Evolutionary conservation across 2,888 invertebrate genomes (phyloP), one percentile per base, ranked within the genome.

Genomic region (Ferdinandea cuprea): DNA sequence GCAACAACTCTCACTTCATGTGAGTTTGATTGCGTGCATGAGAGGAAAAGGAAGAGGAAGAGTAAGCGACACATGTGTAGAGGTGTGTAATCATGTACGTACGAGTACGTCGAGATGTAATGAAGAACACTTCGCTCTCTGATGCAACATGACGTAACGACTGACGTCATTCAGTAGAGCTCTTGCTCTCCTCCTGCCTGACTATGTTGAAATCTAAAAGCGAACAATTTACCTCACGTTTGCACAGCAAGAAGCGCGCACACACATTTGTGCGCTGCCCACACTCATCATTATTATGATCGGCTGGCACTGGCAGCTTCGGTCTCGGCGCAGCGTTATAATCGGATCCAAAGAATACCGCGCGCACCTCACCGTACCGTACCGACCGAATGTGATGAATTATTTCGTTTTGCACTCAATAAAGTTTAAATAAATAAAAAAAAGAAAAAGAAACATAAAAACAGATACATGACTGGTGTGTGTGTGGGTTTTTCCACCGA

Each of bases 361-460:
- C n/a, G n/a, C n/a, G n/a, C n/a, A n/a, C n/a, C n/a, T n/a, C n/a
- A n/a, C n/a, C n/a, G n/a, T n/a, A n/a, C n/a, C n/a, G n/a, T n/a
- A n/a, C n/a, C 6, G 6, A 19, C 35, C 48, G 25, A 48, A 35
- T 19, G 59, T 61, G 77, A 77, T 77, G 61, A 77, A 77, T 71
- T 77, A 71, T 77, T 61, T 71, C 40, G 21, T 71, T 77, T 77
- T 77, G 61, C 69, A 77, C 69, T 77, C 69, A 69, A 69, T 69
- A 77, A 77, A 69, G 25, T 46, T 69, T 44, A 76, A 46, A 61
- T 13, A 48, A 73, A 54, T 48, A 15, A 35, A 35, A 37, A 35
- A 44, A 44, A 40, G 65, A 72, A 40, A 59, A 28, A 52, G 15
- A 28, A 37, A 40, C 3, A 40, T 2, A 15, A 25, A 2, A 40